Percentiles rank a stretch among this genome's conserved stretches.
These are phyloP conservation scores for Myioborus melanocephalus DNA, from an alignment of 2,797 vertebrate species.

Conservation along the genomic window DNA sequence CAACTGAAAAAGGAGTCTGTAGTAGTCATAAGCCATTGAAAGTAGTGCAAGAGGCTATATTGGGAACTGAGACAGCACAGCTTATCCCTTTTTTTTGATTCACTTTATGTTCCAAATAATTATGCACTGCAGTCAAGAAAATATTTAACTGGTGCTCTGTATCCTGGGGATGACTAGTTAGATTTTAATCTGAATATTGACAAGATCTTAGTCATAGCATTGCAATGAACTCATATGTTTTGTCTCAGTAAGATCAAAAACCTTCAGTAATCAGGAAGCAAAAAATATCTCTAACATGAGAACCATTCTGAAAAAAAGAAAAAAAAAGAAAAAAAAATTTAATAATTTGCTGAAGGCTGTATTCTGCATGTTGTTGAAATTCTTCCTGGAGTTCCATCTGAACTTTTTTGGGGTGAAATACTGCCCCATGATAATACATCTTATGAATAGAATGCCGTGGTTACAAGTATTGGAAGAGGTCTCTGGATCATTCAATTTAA, in stretches of 20 bases:
- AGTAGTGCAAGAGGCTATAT: background rate
- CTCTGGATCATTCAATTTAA: background rate
- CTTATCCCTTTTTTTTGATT: background rate
- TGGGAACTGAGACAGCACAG: background rate
- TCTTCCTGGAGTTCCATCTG: background rate
- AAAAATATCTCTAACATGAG: background rate
- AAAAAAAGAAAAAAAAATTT: rapidly evolving
- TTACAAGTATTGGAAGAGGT: background rate
- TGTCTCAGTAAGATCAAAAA: background rate
- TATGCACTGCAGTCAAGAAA: background rate
- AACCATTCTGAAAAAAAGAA: background rate
- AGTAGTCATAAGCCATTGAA: background rate
- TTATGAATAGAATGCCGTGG: background rate
- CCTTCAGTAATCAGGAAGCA: background rate
- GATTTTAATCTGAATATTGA: background rate
- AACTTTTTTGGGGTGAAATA: background rate
- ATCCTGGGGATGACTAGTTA: background rate
- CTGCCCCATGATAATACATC: background rate
- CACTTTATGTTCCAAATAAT: background rate
- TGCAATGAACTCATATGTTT: background rate
- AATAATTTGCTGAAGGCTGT: background rate
- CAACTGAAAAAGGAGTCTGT: background rate
- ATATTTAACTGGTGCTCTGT: background rate
- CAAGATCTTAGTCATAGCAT: background rate
- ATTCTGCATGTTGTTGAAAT: background rate